Evolutionary conservation across 2,113 vertebrate species (phyloP), one percentile per base, ranked within the genome.

Genomic region (Crotalus helleri): DNA sequence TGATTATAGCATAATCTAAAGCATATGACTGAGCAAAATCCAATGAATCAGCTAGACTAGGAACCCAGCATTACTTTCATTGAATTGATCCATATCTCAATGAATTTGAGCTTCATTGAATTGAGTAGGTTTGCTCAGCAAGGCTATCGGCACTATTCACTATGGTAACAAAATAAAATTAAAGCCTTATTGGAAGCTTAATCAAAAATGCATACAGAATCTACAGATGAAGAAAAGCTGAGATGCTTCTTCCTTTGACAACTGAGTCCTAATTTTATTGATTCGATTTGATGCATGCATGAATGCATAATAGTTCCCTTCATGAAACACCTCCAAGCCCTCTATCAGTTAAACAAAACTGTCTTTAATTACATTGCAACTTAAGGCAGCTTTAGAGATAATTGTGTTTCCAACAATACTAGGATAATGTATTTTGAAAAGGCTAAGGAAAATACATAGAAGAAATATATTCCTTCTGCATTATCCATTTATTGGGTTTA

Each of bases 261-360:
- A 29, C 89, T 44, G 54, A 26, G 23, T 74, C 53, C 19, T 58
- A 57, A 92, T 91, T 81, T 54, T 93, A 39, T 85, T 49, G 57
- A 0, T 24, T 85, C 0, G 2, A 6, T 5, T 64, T 46, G 23
- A 69, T 87, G n/a, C 3, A 0, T 19, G 51, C n/a, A 0, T 33
- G 33, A 46, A 90, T 87, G 21, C 46, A 10, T 1, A 5, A 1
- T 85, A 88, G 1, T 58, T 29, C 55, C 55, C 74, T 0, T 12
- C 11, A 5, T 9, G 69, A 4, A 26, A 26, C 29, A 2, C 0
- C 58, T 64, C 64, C 51, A 59, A 51, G 49, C 23, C 1, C 6
- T 3, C 26, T 53, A 86, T 87, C 92, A 1, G 1, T 58, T 0
- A 54, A 33, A n/a, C 1, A 5, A 93, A 92, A 54, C 39, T 19